Percentiles rank a stretch among this genome's conserved stretches.
Evolutionary conservation across 2,113 vertebrate species (phyloP).

Genomic region (Lutjanus erythropterus): DNA sequence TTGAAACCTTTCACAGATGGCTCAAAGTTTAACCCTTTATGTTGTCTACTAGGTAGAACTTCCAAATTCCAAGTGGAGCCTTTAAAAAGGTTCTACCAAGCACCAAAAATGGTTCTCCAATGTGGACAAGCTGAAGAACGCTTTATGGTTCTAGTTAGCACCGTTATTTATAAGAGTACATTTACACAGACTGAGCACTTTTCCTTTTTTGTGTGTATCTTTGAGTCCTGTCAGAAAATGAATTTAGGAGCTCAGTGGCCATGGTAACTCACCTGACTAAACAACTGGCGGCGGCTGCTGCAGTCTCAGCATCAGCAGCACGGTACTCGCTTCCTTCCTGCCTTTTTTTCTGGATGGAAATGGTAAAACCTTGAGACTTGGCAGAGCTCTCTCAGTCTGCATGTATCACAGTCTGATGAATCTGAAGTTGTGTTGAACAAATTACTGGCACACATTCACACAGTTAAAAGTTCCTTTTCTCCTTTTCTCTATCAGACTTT

Average conservation of each 20-base stretch:
- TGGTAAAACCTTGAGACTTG: conserved; percentile 34
- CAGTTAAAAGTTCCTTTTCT: conserved; percentile 8
- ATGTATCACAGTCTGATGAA: conserved; percentile 30
- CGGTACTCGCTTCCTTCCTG: neutral
- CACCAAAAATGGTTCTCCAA: no score
- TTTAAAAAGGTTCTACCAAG: no score
- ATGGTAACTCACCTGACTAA: conserved; percentile 36
- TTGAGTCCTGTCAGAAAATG: conserved; percentile 2
- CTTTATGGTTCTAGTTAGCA: no score
- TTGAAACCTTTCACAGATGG: no score
- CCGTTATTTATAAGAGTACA: no score
- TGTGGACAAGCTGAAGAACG: no score
- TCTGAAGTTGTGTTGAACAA: conserved; percentile 16
- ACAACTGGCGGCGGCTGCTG: conserved; percentile 12
- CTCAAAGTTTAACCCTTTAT: no score
- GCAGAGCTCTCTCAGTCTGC: neutral
- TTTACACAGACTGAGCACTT: no score
- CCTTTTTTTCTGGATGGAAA: conserved; percentile 19
- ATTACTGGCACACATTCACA: conserved; percentile 33
- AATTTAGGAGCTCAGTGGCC: conserved; percentile 22
- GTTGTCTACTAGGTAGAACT: no score
- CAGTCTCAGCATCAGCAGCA: conserved; percentile 14
- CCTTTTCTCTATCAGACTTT: neutral
- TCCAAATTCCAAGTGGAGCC: no score
- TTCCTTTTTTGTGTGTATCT: neutral